These are phyloP conservation scores for Hypomecis atomaria DNA, from an alignment of 2,888 invertebrate genomes.

Conservation along the genomic window DNA sequence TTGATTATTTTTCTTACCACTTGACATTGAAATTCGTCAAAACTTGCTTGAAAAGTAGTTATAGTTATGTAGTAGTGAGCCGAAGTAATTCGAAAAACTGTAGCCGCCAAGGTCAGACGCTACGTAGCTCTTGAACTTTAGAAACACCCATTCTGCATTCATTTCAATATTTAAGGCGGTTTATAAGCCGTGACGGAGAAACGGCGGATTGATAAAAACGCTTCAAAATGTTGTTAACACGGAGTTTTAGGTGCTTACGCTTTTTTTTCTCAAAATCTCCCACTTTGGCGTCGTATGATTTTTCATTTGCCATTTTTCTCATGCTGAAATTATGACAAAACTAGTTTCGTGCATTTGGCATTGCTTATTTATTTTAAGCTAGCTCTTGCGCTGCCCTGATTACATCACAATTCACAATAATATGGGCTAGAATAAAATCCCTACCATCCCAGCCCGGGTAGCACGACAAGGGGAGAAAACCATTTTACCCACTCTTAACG, in stretches of 20 bases:
- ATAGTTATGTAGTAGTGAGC: conserved; percentile 34
- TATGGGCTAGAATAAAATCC: too few relatives aligned
- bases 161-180: conserved; percentile 65
- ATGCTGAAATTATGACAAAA: too few relatives aligned
- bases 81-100: conserved; percentile 5
- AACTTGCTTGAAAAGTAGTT: background rate
- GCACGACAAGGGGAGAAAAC: too few relatives aligned
- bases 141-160: conserved; percentile 55
- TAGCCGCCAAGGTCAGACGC: conserved; percentile 58
- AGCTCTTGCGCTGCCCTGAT: too few relatives aligned
- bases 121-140: conserved; percentile 53
- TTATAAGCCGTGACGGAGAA: conserved; percentile 70
- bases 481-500: too few relatives aligned
- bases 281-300: conserved; percentile 24
- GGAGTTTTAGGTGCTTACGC: too few relatives aligned
- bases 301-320: background rate
- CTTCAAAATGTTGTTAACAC: conserved; percentile 37
- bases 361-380: too few relatives aligned
- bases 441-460: too few relatives aligned
- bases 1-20: background rate
- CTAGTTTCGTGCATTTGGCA: too few relatives aligned
- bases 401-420: too few relatives aligned
- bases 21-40: background rate
- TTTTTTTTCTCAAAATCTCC: too few relatives aligned
- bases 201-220: conserved; percentile 45